Evolutionary conservation across 2,888 invertebrate genomes (phyloP), one percentile per base, ranked within the genome.

Genomic region (Kuschelorhynchus macadamiae): DNA sequence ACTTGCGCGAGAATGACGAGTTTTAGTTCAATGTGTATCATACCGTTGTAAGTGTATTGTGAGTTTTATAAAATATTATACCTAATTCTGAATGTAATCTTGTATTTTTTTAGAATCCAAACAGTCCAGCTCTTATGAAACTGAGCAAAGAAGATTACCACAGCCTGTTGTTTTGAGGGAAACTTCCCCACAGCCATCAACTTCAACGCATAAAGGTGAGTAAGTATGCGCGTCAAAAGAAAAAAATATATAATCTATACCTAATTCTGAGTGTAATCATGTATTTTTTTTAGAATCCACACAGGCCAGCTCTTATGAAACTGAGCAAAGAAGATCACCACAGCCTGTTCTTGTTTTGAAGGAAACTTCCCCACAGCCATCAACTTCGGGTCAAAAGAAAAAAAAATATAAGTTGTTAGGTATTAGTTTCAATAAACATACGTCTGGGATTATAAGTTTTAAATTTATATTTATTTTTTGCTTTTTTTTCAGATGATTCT

Each of bases 171-270:
- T 25, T 12, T 36, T 36, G 12, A 36, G 11, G 36, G 36, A 36
- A 36, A 36, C 12, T 36, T 36, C 36, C 36, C 36, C 36, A 36
- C 12, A n/a, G 36, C 36, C 36, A 36, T 36, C 36, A 36, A 36
- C 36, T 36, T 36, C 36, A 36, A n/a, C 36, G 11, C 3, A 11
- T 36, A 12, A 36, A 11, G 36, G 36, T 36, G 11, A 36, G 36
- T 36, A 36, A 36, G 3, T 36, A 36, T 36, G 11, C 5, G 3
- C 11, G 36, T 36, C 36, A 36, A 36, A 3, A 25, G 7, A 25
- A 25, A 36, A 7, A 25, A 25, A 25, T 25, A 25, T 25, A 5
- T 25, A 3, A 25, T 25, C 3, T 3, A 7, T 5, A 25, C 4
- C 25, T 25, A 25, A 25, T 25, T 5, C 7, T 25, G 25, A 25